These are phyloP conservation scores for Poeciliopsis infans DNA, from an alignment of 2,797 vertebrate genomes.

Conservation along the genomic window DNA sequence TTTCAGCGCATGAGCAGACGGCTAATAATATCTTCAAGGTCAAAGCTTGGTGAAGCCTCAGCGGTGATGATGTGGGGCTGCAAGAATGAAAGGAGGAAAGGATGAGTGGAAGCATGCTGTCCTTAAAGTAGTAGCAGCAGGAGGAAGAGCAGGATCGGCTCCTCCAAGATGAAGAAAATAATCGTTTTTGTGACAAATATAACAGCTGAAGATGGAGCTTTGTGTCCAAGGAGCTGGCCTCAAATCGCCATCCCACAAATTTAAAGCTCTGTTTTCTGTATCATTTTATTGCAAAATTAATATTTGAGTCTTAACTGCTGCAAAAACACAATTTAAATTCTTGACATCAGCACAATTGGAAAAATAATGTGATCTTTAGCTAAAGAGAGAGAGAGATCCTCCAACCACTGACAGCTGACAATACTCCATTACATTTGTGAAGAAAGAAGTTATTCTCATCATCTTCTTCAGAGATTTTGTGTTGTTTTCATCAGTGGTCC, in stretches of 20 bases:
- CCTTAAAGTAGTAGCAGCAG: conserved; percentile 46
- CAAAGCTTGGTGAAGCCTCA: conserved; percentile 42
- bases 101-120: conserved; percentile 41
- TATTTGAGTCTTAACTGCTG: not conserved
- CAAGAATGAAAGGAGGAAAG: conserved; percentile 50
- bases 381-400: too few relatives aligned
- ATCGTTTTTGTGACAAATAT: not conserved
- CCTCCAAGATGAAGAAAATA: not conserved
- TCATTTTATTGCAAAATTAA: not conserved
- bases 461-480: too few relatives aligned
- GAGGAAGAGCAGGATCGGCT: not conserved
- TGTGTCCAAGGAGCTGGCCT: not conserved
- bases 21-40: conserved; percentile 71
- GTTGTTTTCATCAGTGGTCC: too few relatives aligned
- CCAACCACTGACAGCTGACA: too few relatives aligned
- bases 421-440: too few relatives aligned
- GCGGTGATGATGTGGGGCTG: conserved; percentile 60
- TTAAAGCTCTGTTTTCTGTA: not conserved
- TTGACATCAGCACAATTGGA: not conserved
- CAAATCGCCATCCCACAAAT: not conserved
- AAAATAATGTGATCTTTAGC: too few relatives aligned
- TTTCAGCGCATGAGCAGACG: conserved; percentile 41
- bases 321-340: not conserved
- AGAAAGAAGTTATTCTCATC: too few relatives aligned
- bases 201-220: not conserved